Evolutionary conservation across 2,888 invertebrate genomes (phyloP).

Genomic region (Harpalus rubripes): DNA sequence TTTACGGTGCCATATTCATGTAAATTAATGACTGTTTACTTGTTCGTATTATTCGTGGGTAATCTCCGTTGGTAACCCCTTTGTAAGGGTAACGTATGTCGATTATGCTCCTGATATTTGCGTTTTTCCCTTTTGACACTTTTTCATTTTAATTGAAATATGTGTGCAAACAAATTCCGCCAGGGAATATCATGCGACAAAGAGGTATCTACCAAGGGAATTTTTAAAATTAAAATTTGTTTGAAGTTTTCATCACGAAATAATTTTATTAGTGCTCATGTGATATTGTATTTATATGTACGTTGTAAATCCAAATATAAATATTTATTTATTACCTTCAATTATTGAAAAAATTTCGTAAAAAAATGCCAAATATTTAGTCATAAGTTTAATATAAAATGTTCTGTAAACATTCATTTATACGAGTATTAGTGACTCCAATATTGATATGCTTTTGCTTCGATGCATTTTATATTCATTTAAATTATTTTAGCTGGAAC

Average conservation of each 20-base stretch:
- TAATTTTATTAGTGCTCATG: slow-evolving; percentile 17
- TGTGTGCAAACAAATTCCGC: slow-evolving; percentile 31
- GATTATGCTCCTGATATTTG: slow-evolving; percentile 39
- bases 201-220: slow-evolving; percentile 23
- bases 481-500: no score
- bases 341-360: neutral
- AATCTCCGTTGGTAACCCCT: slow-evolving; percentile 27
- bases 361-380: neutral
- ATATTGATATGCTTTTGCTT: no score
- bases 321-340: neutral
- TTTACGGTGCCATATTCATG: slow-evolving; percentile 32
- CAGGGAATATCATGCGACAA: slow-evolving; percentile 33
- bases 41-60: slow-evolving; percentile 44
- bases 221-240: slow-evolving; percentile 40
- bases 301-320: neutral
- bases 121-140: slow-evolving; percentile 52
- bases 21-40: slow-evolving; percentile 54
- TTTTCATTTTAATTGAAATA: slow-evolving; percentile 60
- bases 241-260: slow-evolving; percentile 36
- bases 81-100: slow-evolving; percentile 27
- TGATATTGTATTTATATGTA: neutral
- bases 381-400: neutral
- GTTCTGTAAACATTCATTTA: no score
- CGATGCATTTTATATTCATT: no score
- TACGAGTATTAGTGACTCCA: no score